A percentile compares a stretch with the other conserved stretches of the same genome.
phyloP scores from a whole-genome alignment of 2,888 invertebrate species.

The Lepidonotus clava region DNA sequence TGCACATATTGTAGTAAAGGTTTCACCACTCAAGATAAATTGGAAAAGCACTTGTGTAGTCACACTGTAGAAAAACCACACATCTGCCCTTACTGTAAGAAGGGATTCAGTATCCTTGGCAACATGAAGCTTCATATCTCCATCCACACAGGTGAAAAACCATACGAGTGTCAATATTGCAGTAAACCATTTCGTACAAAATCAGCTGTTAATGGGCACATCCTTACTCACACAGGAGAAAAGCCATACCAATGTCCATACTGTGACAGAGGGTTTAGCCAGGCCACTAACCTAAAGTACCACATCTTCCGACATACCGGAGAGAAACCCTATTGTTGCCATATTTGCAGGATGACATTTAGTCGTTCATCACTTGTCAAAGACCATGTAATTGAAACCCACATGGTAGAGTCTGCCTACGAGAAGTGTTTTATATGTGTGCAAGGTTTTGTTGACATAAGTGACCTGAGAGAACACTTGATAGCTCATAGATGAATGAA shows the following conservation, averaged over 20 bases:
- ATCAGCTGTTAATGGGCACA: not conserved
- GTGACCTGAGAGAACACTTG: too few relatives aligned
- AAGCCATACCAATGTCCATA: not conserved
- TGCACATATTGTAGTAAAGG: not conserved
- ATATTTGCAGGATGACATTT: not conserved
- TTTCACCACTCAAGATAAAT: not conserved
- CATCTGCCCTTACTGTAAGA: not conserved
- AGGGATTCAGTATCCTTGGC: not conserved
- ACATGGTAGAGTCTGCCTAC: too few relatives aligned
- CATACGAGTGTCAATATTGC: not conserved
- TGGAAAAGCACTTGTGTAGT: not conserved
- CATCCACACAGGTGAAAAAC: conserved; percentile 34
- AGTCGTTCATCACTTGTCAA: too few relatives aligned
- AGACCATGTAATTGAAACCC: too few relatives aligned
- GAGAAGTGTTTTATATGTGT: too few relatives aligned
- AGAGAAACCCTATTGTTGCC: not conserved
- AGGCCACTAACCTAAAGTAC: not conserved
- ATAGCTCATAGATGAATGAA: too few relatives aligned
- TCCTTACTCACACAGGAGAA: not conserved
- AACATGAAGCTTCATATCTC: not conserved
- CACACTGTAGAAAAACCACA: conserved; percentile 1
- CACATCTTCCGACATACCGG: not conserved
- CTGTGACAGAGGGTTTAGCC: conserved; percentile 5
- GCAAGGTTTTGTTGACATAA: too few relatives aligned
- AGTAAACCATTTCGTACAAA: not conserved